Percentiles rank a stretch among this genome's conserved stretches.
Evolutionary conservation across 1,140 invertebrate species (phyloP).

Genomic region (Listronotus oregonensis): DNA sequence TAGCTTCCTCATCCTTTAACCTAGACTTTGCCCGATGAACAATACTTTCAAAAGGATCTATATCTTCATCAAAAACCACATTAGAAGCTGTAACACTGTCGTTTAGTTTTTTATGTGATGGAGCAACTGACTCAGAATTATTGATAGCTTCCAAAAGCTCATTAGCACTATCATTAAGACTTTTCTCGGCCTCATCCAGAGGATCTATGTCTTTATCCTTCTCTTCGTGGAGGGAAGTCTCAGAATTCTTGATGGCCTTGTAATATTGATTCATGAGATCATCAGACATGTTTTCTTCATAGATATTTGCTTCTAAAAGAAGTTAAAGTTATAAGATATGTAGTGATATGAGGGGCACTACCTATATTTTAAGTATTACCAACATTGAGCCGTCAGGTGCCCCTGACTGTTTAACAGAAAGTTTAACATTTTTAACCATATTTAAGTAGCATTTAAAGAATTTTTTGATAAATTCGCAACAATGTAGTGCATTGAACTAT

Average conservation of each 20-base stretch:
- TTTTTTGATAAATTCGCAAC: too few species aligned
- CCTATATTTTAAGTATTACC: too few species aligned
- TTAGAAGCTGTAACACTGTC: neutral
- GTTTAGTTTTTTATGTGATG: constrained; percentile 3
- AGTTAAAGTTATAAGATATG: neutral
- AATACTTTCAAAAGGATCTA: neutral
- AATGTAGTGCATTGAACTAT: too few species aligned
- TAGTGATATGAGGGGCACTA: too few species aligned
- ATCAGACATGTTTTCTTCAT: constrained; percentile 21
- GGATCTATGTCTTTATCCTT: neutral
- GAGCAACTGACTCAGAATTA: constrained; percentile 26
- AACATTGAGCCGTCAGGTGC: too few species aligned
- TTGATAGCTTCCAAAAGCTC: constrained; percentile 33
- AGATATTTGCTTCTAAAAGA: constrained; percentile 26
- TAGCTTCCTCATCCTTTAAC: constrained; percentile 1
- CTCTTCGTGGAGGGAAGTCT: constrained; percentile 9
- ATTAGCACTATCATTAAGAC: constrained; percentile 29
- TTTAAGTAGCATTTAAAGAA: too few species aligned
- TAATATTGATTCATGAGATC: constrained; percentile 17
- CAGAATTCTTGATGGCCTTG: constrained; percentile 23
- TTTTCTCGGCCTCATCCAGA: constrained; percentile 7
- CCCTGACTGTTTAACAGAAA: too few species aligned
- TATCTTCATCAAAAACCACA: neutral
- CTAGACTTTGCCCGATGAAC: neutral
- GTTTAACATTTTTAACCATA: too few species aligned